A percentile compares a stretch with the other conserved stretches of the same genome.
These are phyloP conservation scores for Melanerpes formicivorus DNA, from an alignment of 2,113 vertebrate genomes.

Conservation along the genomic window DNA sequence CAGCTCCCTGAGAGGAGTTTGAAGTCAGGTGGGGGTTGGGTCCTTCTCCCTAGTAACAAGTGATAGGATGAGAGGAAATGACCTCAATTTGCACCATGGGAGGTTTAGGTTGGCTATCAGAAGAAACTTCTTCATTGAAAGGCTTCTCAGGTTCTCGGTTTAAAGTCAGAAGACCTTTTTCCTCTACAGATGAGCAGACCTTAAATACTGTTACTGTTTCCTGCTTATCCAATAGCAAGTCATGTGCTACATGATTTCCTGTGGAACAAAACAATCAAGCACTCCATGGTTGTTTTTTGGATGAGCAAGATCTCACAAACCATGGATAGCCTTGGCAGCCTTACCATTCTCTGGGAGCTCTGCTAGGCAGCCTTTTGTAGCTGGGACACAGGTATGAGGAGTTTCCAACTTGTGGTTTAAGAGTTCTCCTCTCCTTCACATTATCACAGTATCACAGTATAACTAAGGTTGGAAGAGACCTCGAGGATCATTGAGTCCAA, in stretches of 20 bases:
- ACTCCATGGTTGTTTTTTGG: neutral
- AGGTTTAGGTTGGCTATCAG: too few species aligned
- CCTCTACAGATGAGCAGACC: neutral
- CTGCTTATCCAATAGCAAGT: neutral
- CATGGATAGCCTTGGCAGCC: neutral
- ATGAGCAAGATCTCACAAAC: neutral
- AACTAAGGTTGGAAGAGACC: too few species aligned
- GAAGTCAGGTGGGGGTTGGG: too few species aligned
- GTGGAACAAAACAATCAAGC: neutral
- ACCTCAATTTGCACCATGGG: too few species aligned
- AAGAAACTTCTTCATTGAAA: too few species aligned
- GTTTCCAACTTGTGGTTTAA: neutral
- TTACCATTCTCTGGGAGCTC: neutral
- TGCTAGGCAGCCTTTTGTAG: neutral
- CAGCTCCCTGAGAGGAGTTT: too few species aligned
- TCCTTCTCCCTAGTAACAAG: too few species aligned
- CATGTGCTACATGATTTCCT: neutral
- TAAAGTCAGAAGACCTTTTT: neutral
- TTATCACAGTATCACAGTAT: too few species aligned
- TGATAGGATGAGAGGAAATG: too few species aligned
- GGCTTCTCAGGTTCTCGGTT: neutral
- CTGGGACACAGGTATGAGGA: neutral
- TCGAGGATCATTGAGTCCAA: too few species aligned
- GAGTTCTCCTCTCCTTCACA: neutral
- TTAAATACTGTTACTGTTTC: neutral